Evolutionary conservation across 2,113 vertebrate species (phyloP).

Genomic region (Theristicus caerulescens): DNA sequence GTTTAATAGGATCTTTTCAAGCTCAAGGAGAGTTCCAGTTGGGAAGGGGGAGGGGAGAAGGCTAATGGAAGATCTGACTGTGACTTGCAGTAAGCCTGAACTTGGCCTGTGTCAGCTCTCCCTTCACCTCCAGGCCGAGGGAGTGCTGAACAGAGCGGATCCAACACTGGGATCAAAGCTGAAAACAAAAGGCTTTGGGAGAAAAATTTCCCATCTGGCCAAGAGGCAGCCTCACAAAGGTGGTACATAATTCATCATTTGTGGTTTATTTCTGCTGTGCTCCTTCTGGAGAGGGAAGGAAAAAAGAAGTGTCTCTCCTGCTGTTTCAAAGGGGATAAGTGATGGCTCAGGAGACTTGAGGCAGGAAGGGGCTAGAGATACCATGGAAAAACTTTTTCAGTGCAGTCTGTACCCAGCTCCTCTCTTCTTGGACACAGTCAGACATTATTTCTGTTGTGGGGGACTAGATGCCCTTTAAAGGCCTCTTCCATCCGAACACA

Average conservation of each 20-base stretch:
- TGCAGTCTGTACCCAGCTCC: background rate
- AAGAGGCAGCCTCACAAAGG: constrained; percentile 73
- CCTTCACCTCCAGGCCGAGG: constrained; percentile 66
- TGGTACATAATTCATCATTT: constrained; percentile 75
- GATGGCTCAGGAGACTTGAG: constrained; percentile 24
- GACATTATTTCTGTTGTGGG: background rate
- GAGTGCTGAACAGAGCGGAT: constrained; percentile 53
- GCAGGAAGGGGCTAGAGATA: constrained; percentile 29
- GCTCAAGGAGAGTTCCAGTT: constrained; percentile 51
- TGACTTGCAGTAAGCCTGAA: constrained; percentile 56
- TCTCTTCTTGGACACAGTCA: background rate
- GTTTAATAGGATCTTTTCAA: constrained; percentile 64
- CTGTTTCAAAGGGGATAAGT: constrained; percentile 9
- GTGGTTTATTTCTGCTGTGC: constrained; percentile 62
- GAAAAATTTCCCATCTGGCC: constrained; percentile 72
- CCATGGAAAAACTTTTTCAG: background rate
- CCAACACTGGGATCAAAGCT: constrained; percentile 65
- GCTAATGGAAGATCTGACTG: constrained; percentile 53
- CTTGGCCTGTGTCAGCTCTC: constrained; percentile 66
- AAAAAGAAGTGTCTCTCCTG: constrained; percentile 37
- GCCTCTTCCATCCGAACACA: no score
- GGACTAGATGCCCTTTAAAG: background rate
- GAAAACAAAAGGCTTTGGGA: constrained; percentile 73
- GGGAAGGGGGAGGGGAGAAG: constrained; percentile 51
- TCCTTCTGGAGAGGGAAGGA: constrained; percentile 54